phyloP scores from a whole-genome alignment of 2,888 invertebrate genomes.

The Chrysotoxum bicinctum region DNA sequence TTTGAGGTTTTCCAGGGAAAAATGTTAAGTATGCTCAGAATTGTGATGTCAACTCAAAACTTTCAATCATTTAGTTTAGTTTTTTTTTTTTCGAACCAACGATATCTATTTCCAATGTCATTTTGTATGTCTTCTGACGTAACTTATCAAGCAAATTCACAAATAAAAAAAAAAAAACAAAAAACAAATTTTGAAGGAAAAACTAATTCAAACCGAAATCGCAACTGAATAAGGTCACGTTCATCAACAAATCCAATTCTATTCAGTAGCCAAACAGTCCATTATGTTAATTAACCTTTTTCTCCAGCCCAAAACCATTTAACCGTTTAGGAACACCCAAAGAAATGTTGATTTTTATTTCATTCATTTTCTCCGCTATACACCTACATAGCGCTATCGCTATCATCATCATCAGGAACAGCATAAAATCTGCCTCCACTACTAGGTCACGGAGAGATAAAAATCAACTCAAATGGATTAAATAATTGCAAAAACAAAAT shows the following conservation, averaged over 20 bases:
- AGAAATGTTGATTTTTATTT: conserved; percentile 7
- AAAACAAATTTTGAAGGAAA: neutral
- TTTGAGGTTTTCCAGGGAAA: too few species aligned
- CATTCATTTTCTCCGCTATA: neutral
- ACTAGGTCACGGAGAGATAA: conserved; percentile 41
- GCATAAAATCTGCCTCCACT: conserved; percentile 28
- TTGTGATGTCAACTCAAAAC: too few species aligned
- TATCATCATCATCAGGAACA: neutral
- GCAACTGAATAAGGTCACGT: conserved; percentile 56
- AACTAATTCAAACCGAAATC: neutral
- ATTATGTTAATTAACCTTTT: conserved; percentile 67
- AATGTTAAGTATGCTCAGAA: too few species aligned
- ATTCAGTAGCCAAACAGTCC: conserved; percentile 53
- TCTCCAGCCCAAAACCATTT: conserved; percentile 46
- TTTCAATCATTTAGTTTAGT: too few species aligned
- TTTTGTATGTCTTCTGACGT: too few species aligned
- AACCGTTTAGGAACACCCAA: conserved; percentile 62
- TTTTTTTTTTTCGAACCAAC: too few species aligned
- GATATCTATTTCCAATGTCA: too few species aligned
- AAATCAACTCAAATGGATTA: conserved; percentile 59
- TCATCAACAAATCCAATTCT: conserved; percentile 34
- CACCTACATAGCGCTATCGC: neutral
- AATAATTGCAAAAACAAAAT: conserved; percentile 58
- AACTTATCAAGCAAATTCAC: too few species aligned
- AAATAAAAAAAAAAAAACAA: neutral